A percentile compares a stretch with the other conserved stretches of the same genome.
Conservation (phyloP, 1,140 invertebrate genomes). For the Papilio aristodemus region DNA sequence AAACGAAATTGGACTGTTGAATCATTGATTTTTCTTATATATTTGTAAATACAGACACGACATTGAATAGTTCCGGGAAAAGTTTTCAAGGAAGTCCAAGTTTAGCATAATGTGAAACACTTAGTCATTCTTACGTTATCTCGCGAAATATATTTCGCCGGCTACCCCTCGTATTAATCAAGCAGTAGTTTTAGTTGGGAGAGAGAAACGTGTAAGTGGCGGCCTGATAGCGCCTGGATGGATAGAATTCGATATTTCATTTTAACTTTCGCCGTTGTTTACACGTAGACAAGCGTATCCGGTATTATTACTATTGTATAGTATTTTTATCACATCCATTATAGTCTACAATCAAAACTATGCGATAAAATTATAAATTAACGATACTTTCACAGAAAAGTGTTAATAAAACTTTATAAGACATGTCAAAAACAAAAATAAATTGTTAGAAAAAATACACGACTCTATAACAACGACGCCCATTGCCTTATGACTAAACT, state of each 20-base stretch:
- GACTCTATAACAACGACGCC: too few species aligned
- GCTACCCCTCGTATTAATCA: constrained; percentile 38
- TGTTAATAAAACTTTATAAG: too few species aligned
- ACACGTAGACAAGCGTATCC: neutral
- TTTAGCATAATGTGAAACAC: constrained; percentile 48
- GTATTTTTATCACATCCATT: too few species aligned
- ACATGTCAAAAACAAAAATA: too few species aligned
- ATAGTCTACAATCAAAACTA: too few species aligned
- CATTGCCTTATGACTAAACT: too few species aligned
- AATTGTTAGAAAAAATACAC: too few species aligned
- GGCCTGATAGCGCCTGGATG: constrained; percentile 22
- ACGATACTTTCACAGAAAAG: too few species aligned
- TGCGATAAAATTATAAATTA: too few species aligned
- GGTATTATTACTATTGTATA: neutral
- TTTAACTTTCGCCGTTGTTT: constrained; percentile 21
- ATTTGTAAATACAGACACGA: neutral
- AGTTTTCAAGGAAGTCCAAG: constrained; percentile 43
- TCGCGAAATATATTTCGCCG: constrained; percentile 40
- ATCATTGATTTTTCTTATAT: neutral
- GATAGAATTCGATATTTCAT: constrained; percentile 32
- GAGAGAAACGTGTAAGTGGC: constrained; percentile 28
- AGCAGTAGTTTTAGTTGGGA: constrained; percentile 36
- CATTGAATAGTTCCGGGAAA: constrained; percentile 34
- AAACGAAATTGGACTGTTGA: too few species aligned
- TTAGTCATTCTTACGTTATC: constrained; percentile 48